A percentile compares a stretch with the other conserved stretches of the same genome.
These are phyloP conservation scores for Scolopax mira DNA, from an alignment of 2,113 vertebrate genomes.

Conservation along the genomic window DNA sequence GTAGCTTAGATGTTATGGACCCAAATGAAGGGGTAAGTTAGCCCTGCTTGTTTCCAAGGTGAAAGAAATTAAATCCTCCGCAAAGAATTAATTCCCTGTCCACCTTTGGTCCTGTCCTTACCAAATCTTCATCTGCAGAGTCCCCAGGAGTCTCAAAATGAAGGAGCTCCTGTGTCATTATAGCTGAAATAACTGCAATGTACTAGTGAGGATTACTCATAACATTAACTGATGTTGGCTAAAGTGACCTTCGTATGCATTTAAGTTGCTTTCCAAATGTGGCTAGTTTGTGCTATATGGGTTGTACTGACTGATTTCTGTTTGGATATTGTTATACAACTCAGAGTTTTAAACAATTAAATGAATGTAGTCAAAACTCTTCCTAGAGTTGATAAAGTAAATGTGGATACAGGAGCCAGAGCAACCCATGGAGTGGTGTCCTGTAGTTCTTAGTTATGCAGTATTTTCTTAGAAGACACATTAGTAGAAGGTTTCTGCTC, in stretches of 20 bases:
- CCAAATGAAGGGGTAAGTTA: neutral
- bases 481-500: neutral
- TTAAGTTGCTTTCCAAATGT: neutral
- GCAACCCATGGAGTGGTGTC: neutral
- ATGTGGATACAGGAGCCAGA: neutral
- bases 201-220: neutral
- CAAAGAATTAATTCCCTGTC: neutral
- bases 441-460: neutral
- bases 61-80: neutral
- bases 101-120: neutral
- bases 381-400: neutral
- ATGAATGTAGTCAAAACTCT: neutral
- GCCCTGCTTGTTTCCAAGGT: neutral
- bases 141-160: neutral
- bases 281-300: neutral
- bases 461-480: neutral
- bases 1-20: accelerated
- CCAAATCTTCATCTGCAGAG: neutral
- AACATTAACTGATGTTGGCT: neutral
- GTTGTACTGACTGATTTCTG: neutral
- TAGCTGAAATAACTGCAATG: neutral
- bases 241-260: neutral
- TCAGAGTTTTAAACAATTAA: neutral
- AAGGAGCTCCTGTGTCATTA: neutral
- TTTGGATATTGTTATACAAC: neutral